Evolutionary conservation across 2,113 vertebrate species (phyloP), one percentile per base, ranked within the genome.

Genomic region (Uria aalge): DNA sequence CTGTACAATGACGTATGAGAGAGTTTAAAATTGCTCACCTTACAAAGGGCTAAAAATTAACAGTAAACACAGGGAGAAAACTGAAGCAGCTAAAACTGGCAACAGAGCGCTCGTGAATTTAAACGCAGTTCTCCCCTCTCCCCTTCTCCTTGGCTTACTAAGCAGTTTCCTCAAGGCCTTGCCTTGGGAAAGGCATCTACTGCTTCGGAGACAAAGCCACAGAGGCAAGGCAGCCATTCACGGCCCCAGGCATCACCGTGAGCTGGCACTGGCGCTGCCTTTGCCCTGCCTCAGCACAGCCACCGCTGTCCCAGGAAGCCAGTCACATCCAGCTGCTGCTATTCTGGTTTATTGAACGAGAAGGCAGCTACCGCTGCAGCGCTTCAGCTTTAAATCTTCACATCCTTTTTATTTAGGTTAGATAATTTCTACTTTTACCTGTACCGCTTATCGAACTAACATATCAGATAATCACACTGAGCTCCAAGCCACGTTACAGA

Each of bases 1-100:
- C 43, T 72, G 14, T 29, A 9, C 0, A 11, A 17, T 12, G 14
- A 30, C 8, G 4, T 15, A 21, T 7, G 7, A 59, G 27, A 19
- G n/a, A 32, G 55, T 43, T 76, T 53, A 86, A 79, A 80, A 43
- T 21, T 73, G 3, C 27, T 32, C n/a, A 20, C 4, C 11, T 3
- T 47, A 52, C 27, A 12, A 68, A 73, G 18, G 16, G 36, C 34
- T 72, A 19, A 82, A 59, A 63, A 6, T 9, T 26, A 40, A 24
- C 12, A 13, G 12, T 13, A 86, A 92, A 60, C 8, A 40, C 8
- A 40, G 52, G 22, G 18, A 56, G 21, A 80, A 91, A 79, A 56
- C 8, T 7, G 5, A 60, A 50, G 22, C 38, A 52, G 16, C 29
- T 63, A 41, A 26, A 90, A 47, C 24, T 12, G 0, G 48, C 23